These are phyloP conservation scores for Amphiprion clarkii DNA, from an alignment of 2,797 vertebrate species.

Conservation along the genomic window DNA sequence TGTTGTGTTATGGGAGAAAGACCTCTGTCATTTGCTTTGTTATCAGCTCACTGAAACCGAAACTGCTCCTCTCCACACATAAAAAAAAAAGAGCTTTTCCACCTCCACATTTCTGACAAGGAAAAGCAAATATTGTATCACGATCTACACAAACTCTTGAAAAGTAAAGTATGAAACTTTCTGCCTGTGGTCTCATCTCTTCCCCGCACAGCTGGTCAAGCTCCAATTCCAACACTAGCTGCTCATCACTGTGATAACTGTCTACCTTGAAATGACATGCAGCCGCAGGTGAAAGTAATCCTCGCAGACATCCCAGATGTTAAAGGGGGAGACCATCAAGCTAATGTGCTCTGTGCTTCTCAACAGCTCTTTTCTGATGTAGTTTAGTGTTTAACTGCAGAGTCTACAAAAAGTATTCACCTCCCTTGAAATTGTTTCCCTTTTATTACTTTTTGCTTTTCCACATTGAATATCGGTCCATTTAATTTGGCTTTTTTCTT, in stretches of 20 bases:
- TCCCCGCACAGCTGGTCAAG: constrained; percentile 11
- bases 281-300: constrained; percentile 16
- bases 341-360: constrained; percentile 1
- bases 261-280: constrained; percentile 24
- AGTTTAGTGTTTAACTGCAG: background rate
- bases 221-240: constrained; percentile 18
- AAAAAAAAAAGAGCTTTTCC: background rate
- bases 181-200: background rate
- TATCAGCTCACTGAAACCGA: background rate
- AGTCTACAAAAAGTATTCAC: too few species aligned
- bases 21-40: background rate
- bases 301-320: constrained; percentile 17
- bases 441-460: too few species aligned
- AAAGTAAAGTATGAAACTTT: constrained; percentile 1
- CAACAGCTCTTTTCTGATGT: background rate
- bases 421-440: too few species aligned
- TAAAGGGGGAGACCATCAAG: background rate
- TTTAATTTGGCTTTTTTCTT: too few species aligned
- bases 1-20: background rate
- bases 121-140: background rate
- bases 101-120: background rate
- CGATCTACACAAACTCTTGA: background rate
- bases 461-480: too few species aligned
- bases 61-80: background rate
- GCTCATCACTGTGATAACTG: constrained; percentile 15